Base-by-base conservation (phyloP, 1,140 invertebrate species). In the Sinella curviseta region DNA sequence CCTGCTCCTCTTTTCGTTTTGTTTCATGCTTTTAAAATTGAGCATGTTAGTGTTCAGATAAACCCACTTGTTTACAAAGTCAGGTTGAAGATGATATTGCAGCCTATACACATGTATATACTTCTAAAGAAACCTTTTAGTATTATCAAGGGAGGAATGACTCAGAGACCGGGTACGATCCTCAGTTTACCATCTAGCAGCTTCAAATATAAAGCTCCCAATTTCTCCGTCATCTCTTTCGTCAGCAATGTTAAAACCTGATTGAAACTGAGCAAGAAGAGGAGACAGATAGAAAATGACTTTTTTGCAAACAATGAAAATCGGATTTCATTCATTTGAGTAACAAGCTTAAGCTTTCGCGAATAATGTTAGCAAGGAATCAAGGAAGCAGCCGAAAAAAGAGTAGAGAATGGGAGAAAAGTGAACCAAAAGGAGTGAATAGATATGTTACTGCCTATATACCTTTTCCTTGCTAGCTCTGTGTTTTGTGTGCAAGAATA, bases 221-320 rank as follows among this genome's bases (percentile, higher is more conserved):
- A n/a, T n/a, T n/a, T n/a, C n/a, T n/a, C n/a, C n/a, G n/a, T n/a
- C n/a, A n/a, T 48, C 39, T 48, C 39, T 8, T 20, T 48, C 20
- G 8, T 48, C 39, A 8, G 30, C 31, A 70, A 70, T 16, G 28
- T 33, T 16, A 65, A 65, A 70, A 33, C n/a, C 65, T 70, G 65
- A 70, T 70, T 33, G 65, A 70, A 70, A 33, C 8, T 70, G 65
- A 70, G 65, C 31, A 12, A 70, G 24, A 26, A 48, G 14, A 65
- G 24, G 57, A 8, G 57, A 26, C 16, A 65, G 65, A 70, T 70
- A 33, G 65, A 33, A 70, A 70, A 70, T 70, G 28, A 70, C 31
- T 70, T 70, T 33, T 33, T 70, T 70, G 65, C 65, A 70, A 70
- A 70, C 65, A 70, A 70, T 70, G 65, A 4, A 70, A 70, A 70